phyloP scores from a whole-genome alignment of 2,113 vertebrate species.

The Leucoraja erinaceus region DNA sequence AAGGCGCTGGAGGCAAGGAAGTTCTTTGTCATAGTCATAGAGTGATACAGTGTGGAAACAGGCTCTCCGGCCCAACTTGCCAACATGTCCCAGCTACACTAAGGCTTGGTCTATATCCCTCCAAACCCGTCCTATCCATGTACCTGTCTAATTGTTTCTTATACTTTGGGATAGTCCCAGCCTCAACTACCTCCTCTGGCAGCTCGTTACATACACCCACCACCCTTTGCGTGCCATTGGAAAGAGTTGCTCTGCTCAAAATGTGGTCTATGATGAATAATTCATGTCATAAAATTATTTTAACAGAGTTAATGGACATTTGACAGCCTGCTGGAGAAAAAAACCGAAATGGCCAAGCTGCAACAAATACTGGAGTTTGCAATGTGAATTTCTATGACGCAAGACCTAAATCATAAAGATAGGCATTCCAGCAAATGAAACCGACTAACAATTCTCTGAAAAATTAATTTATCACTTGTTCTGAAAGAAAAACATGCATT shows the following conservation, averaged over 20 bases:
- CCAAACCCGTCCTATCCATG: too few species aligned
- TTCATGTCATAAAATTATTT: background rate
- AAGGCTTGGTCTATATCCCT: background rate
- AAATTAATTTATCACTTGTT: background rate
- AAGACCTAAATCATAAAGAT: background rate
- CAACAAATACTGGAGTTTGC: background rate
- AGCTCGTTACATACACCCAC: too few species aligned
- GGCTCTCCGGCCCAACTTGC: too few species aligned
- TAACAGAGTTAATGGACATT: background rate
- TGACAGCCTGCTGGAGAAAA: background rate
- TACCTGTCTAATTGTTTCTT: too few species aligned
- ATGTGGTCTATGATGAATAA: background rate
- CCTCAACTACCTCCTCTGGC: too few species aligned
- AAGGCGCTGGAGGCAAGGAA: background rate
- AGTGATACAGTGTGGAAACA: too few species aligned
- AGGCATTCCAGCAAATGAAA: background rate
- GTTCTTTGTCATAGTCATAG: background rate
- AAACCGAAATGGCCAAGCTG: background rate
- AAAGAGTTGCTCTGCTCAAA: background rate
- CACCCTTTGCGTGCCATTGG: background rate
- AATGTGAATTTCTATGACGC: background rate
- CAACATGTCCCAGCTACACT: too few species aligned
- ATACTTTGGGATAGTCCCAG: too few species aligned
- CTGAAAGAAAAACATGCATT: background rate
- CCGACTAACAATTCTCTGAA: background rate